Evolutionary conservation across 2,888 invertebrate genomes (phyloP), one percentile per base, ranked within the genome.

Genomic region (Drosophila acutilabella): DNA sequence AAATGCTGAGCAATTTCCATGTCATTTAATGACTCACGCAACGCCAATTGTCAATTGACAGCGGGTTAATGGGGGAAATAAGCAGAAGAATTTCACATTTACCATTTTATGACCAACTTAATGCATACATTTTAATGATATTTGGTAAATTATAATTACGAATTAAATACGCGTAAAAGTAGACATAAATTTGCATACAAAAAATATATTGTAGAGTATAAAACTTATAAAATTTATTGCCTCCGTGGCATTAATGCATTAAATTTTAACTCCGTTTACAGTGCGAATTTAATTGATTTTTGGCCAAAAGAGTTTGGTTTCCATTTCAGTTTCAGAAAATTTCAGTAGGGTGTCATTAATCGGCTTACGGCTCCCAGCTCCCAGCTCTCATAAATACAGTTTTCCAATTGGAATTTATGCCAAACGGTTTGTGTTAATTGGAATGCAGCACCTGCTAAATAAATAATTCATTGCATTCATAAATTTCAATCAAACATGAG

Each of bases 361-460:
- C 83, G 86, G 83, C 88, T 88, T 83, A 68, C 71, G 74, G 78
- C 64, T 68, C 75, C 78, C 73, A 6, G 1, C 6, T 20, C 18
- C 18, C 18, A 1, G 18, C 64, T 74, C 75, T 74, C 73, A 76
- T 70, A 76, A 76, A 76, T 76, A 76, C 65, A 76, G 60, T 69
- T 67, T 30, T 69, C 64, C 68, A 57, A 65, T 74, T 83, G 57
- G 54, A 83, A 81, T 86, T 78, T 80, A 74, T 83, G 75, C 80
- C 66, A 65, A 47, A 44, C 44, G 18, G 10, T 10, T 26, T 23
- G 71, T 76, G 79, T 79, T 87, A 88, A 83, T 83, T 83, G 88
- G 75, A 88, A 82, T 78, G 83, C 78, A 72, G 64, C 82, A 80
- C 82, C 82, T 82, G 88, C 72, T 82, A 80, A 81, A 88, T 81